phyloP scores from a whole-genome alignment of 2,888 invertebrate genomes.

The Tetranychus truncatus region DNA sequence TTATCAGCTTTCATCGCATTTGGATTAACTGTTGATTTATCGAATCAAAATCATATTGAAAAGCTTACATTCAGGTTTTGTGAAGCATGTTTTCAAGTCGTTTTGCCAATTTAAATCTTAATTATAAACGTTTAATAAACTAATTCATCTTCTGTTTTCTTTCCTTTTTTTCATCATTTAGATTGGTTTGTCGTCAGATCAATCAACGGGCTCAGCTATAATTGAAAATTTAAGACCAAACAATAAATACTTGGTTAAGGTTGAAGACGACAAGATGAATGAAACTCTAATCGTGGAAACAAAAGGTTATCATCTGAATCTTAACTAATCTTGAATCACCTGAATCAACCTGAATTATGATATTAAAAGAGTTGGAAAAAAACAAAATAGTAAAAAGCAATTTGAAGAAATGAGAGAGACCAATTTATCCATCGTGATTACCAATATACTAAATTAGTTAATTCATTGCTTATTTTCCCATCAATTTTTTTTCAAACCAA shows the following conservation, averaged over 20 bases:
- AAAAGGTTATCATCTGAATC: conserved; percentile 20
- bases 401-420: no score
- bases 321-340: no score
- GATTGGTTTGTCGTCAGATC: conserved; percentile 12
- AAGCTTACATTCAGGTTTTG: background rate
- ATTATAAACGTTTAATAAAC: background rate
- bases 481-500: background rate
- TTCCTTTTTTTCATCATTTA: background rate
- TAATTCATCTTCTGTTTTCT: background rate
- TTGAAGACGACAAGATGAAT: conserved; percentile 23
- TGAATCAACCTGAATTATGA: no score
- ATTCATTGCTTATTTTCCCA: background rate
- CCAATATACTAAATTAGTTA: no score
- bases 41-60: background rate
- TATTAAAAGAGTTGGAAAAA: no score
- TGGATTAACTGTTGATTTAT: background rate
- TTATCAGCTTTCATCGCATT: no score
- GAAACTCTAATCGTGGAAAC: conserved; percentile 23
- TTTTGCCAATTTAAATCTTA: background rate
- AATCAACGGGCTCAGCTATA: conserved; percentile 4
- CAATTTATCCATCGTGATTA: no score
- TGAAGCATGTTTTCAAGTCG: background rate
- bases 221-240: conserved; percentile 20
- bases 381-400: no score
- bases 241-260: conserved; percentile 23